phyloP scores from a whole-genome alignment of 2,888 invertebrate genomes.

The Sesia bembeciformis region DNA sequence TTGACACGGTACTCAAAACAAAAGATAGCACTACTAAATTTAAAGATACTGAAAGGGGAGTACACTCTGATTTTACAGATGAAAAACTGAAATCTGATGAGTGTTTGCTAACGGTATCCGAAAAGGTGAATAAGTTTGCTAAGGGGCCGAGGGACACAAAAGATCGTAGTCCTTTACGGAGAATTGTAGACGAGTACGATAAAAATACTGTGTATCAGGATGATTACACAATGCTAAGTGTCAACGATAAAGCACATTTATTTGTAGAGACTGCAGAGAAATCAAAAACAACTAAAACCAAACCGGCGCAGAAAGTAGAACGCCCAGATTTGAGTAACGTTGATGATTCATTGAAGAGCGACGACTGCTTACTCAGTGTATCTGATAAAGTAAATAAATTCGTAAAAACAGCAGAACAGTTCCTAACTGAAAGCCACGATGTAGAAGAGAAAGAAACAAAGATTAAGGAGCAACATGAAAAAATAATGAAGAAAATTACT shows the following conservation, averaged over 20 bases:
- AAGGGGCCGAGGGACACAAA: conserved; percentile 51
- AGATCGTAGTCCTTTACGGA: conserved; percentile 50
- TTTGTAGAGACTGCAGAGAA: conserved; percentile 78
- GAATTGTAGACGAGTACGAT: conserved; percentile 64
- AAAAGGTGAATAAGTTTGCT: conserved; percentile 81
- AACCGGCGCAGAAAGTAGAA: conserved; percentile 47
- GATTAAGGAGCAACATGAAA: conserved; percentile 60
- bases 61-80: conserved; percentile 69
- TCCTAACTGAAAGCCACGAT: conserved; percentile 45
- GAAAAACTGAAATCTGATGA: conserved; percentile 73
- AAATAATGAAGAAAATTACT: conserved; percentile 49
- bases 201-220: conserved; percentile 67
- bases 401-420: conserved; percentile 75
- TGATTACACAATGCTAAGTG: conserved; percentile 71
- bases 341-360: conserved; percentile 72
- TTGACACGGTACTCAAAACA: conserved; percentile 36
- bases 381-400: conserved; percentile 79
- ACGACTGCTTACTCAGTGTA: conserved; percentile 77
- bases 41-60: conserved; percentile 41
- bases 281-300: conserved; percentile 51
- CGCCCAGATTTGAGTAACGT: conserved; percentile 70
- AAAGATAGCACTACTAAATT: conserved; percentile 36
- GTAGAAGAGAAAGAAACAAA: conserved; percentile 48
- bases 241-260: conserved; percentile 78
- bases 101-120: conserved; percentile 78